Conservation (phyloP, 2,888 invertebrate species). For the Girardia tigrina region DNA sequence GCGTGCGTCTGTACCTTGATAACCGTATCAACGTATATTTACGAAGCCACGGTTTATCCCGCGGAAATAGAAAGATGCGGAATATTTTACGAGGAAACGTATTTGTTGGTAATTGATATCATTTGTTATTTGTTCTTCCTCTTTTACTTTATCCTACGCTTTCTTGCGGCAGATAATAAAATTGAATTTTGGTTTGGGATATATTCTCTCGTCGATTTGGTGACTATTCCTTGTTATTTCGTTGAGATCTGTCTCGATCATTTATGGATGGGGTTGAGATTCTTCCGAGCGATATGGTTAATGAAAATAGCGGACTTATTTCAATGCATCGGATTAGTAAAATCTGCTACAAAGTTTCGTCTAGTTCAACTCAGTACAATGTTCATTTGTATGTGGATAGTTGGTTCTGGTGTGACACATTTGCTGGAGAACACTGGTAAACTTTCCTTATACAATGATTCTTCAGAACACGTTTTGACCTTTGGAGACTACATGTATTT, state of each 20-base stretch:
- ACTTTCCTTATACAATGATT: slow-evolving; percentile 53
- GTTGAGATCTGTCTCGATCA: slow-evolving; percentile 99
- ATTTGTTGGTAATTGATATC: slow-evolving; percentile 63
- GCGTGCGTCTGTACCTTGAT: not conserved
- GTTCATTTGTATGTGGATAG: slow-evolving; percentile 98
- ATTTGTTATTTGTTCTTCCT: slow-evolving; percentile 99
- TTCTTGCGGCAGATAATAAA: slow-evolving; percentile 99
- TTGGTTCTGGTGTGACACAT: slow-evolving; percentile 98
- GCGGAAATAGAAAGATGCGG: not conserved
- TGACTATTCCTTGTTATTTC: slow-evolving; percentile 99
- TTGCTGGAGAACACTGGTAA: slow-evolving; percentile 99
- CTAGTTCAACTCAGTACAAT: slow-evolving; percentile 98
- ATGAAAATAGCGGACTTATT: slow-evolving; percentile 99
- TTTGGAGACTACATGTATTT: slow-evolving; percentile 34
- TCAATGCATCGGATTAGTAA: slow-evolving; percentile 99
- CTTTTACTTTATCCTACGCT: slow-evolving; percentile 99
- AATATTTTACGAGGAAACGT: too few species aligned
- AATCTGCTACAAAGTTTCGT: slow-evolving; percentile 98
- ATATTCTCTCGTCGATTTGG: slow-evolving; percentile 99
- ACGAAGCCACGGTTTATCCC: not conserved
- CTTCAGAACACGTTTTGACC: not conserved
- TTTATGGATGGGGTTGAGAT: slow-evolving; percentile 99
- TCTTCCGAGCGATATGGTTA: slow-evolving; percentile 94
- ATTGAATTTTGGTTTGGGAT: slow-evolving; percentile 99
- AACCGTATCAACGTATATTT: not conserved